Conservation (phyloP, 35 echinoderm and acorn worm genomes). For the Lytechinus pictus region DNA sequence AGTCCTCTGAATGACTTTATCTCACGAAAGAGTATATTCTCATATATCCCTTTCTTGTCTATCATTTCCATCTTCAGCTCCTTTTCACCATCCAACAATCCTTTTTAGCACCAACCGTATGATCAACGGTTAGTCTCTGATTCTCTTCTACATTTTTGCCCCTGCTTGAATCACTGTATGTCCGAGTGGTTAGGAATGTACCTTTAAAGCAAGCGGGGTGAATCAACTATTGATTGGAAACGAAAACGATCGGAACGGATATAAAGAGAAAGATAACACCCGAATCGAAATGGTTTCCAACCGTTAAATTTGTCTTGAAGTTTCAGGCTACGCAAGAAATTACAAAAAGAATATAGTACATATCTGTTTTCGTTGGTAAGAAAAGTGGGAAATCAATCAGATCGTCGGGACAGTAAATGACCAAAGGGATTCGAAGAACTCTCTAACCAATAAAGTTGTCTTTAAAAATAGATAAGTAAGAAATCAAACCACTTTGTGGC, state of each 20-base stretch:
- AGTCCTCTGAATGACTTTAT: no score
- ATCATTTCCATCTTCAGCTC: no score
- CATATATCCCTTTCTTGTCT: no score
- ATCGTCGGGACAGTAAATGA: not conserved
- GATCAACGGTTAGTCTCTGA: no score
- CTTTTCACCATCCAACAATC: no score
- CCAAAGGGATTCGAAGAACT: not conserved
- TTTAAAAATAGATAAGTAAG: not conserved
- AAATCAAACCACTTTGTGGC: not conserved
- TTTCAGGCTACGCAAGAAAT: not conserved
- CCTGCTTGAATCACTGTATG: no score
- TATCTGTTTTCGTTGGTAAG: not conserved
- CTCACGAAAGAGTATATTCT: no score
- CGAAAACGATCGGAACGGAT: not conserved
- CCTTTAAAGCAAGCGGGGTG: not conserved
- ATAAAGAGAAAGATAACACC: not conserved
- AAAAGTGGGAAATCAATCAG: not conserved
- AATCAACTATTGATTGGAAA: not conserved
- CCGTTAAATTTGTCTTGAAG: not conserved
- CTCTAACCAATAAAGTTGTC: not conserved
- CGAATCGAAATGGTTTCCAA: not conserved
- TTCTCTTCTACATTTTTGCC: no score
- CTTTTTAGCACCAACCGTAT: no score
- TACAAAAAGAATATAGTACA: not conserved
- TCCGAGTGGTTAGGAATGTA: not conserved